These are phyloP conservation scores for Alaudala cheleensis DNA, from an alignment of 2,113 vertebrate species.

Conservation along the genomic window DNA sequence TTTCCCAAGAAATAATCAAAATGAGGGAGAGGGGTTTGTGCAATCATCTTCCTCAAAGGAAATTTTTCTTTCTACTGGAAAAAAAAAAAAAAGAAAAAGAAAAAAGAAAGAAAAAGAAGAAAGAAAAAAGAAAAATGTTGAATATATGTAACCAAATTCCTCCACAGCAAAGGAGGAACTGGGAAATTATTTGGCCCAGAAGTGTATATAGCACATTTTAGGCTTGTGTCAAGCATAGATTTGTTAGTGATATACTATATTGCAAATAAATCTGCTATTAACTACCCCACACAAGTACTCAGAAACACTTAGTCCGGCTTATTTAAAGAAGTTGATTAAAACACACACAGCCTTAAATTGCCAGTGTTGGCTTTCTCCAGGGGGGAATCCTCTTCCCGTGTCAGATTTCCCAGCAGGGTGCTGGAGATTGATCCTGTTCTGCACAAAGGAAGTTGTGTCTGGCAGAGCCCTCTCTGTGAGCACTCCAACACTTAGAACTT, in stretches of 20 bases:
- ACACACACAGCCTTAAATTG: background rate
- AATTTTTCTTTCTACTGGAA: background rate
- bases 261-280: background rate
- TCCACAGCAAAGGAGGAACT: background rate
- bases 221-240: background rate
- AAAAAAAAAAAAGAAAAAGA: too few species aligned
- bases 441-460: background rate
- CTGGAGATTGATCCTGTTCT: background rate
- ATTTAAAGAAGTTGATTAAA: background rate
- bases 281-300: background rate
- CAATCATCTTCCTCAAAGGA: background rate
- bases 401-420: background rate
- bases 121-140: background rate
- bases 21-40: rapidly evolving
- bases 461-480: background rate
- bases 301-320: background rate
- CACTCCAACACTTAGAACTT: background rate
- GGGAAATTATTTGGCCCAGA: background rate
- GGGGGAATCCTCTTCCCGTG: background rate
- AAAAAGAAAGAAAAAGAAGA: rapidly evolving
- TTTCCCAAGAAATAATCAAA: background rate
- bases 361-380: background rate
- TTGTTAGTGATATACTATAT: background rate
- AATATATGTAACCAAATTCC: background rate
- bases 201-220: background rate